Percentiles rank a stretch among this genome's conserved stretches.
Evolutionary conservation across 2,113 vertebrate species (phyloP).

Genomic region (Anas platyrhynchos): DNA sequence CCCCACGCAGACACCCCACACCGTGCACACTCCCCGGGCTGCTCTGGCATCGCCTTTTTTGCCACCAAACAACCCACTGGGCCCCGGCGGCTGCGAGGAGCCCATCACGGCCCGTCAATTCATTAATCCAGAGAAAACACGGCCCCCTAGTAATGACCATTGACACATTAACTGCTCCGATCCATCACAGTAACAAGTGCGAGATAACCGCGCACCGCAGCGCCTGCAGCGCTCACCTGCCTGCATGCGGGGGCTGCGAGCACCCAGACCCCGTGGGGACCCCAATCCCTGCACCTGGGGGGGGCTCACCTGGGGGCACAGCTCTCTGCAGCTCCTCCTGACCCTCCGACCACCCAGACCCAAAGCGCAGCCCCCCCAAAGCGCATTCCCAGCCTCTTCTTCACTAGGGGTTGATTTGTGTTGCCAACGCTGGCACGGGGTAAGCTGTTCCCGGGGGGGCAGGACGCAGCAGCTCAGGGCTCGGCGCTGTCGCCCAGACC

Average conservation of each 20-base stretch:
- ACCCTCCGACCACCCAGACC: neutral
- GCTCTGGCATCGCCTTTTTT: neutral
- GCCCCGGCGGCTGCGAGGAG: neutral
- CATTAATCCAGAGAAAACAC: constrained; percentile 61
- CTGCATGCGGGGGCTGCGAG: accelerated
- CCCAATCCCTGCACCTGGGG: accelerated
- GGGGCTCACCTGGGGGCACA: neutral
- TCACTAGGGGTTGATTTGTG: neutral
- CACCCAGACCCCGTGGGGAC: neutral
- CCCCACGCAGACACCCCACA: neutral
- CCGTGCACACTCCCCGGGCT: accelerated
- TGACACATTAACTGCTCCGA: constrained; percentile 49
- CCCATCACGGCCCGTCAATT: neutral
- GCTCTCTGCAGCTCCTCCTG: neutral
- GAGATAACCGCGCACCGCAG: neutral
- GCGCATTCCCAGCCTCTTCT: neutral
- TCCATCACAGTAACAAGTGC: constrained; percentile 46
- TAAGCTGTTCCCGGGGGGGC: accelerated
- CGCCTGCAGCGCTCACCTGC: neutral
- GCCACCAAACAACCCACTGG: neutral
- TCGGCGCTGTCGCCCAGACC: neutral
- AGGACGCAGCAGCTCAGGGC: neutral
- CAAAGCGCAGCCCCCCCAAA: neutral
- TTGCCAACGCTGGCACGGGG: neutral
- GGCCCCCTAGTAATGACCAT: constrained; percentile 52